A percentile compares a stretch with the other conserved stretches of the same genome.
These are phyloP conservation scores for Enteromius mattozi DNA, from an alignment of 2,797 vertebrate species.

Conservation along the genomic window DNA sequence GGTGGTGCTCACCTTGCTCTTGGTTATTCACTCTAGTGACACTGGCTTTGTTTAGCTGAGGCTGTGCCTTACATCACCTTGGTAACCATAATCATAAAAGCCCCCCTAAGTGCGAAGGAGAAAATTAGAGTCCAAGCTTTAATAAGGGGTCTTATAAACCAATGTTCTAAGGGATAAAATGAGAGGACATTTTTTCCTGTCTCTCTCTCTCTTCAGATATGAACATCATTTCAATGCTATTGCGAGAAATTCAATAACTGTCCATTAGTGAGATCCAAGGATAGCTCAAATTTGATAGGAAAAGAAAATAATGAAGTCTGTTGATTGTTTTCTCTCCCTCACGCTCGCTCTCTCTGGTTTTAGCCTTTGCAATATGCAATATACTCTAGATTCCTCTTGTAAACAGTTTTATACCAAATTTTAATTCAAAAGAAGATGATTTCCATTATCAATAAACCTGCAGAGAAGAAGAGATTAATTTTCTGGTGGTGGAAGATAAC, in stretches of 20 bases:
- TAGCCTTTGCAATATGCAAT: conserved; percentile 42
- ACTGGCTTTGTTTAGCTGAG: conserved; percentile 71
- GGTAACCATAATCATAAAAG: conserved; percentile 79
- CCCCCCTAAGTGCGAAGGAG: conserved; percentile 64
- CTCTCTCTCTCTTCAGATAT: conserved; percentile 45
- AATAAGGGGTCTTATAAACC: conserved; percentile 78
- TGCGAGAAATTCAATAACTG: conserved; percentile 72
- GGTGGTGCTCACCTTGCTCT: conserved; percentile 69
- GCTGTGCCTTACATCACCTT: conserved; percentile 77
- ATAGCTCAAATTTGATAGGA: conserved; percentile 62
- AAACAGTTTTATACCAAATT: conserved; percentile 56
- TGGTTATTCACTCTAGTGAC: conserved; percentile 76
- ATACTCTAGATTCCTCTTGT: conserved; percentile 48
- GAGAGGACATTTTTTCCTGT: conserved; percentile 50
- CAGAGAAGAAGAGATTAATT: not conserved
- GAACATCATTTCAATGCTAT: conserved; percentile 62
- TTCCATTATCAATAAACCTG: conserved; percentile 23
- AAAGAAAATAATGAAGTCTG: conserved; percentile 63
- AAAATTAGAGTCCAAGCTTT: conserved; percentile 78
- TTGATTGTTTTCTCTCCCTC: conserved; percentile 66
- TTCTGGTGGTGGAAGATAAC: not conserved
- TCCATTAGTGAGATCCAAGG: conserved; percentile 62
- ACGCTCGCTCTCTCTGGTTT: conserved; percentile 19
- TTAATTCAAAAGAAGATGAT: conserved; percentile 52
- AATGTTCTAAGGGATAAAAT: conserved; percentile 75